Evolutionary conservation across 2,113 vertebrate species (phyloP).

Genomic region (Tor tambroides): DNA sequence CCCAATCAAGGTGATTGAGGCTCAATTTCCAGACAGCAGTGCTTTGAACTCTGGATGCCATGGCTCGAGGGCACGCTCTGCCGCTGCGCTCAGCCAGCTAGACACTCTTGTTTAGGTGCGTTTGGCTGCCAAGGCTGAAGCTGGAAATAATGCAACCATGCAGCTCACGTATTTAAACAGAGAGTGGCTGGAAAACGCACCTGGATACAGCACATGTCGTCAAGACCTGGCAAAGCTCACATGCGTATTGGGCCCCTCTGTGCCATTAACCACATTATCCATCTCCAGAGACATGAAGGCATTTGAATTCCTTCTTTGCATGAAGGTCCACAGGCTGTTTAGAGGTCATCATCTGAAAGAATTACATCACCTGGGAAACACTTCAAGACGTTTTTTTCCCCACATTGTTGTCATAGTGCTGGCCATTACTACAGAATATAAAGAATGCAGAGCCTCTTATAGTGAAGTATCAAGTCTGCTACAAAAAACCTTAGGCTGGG

Average conservation of each 20-base stretch:
- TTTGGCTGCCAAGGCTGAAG: conserved; percentile 32
- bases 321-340: conserved; percentile 13
- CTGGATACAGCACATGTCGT: conserved; percentile 55
- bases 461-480: background rate
- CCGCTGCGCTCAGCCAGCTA: background rate
- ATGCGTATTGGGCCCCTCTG: conserved; percentile 11
- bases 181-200: conserved; percentile 47
- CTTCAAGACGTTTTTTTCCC: background rate
- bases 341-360: background rate
- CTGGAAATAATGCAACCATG: conserved; percentile 18
- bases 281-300: background rate
- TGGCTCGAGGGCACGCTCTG: conserved; percentile 29
- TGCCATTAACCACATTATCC: conserved; percentile 12
- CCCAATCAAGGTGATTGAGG: conserved; percentile 60
- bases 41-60: conserved; percentile 59
- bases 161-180: conserved; percentile 28
- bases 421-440: background rate
- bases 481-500: too few relatives aligned
- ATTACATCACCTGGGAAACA: conserved; percentile 11
- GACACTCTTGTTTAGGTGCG: background rate
- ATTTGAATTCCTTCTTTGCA: conserved; percentile 19
- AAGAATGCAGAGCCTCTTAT: background rate
- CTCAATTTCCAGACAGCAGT: conserved; percentile 55
- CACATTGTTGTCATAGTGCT: background rate
- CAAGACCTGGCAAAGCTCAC: conserved; percentile 43